Percentiles rank a stretch among this genome's conserved stretches.
These are phyloP conservation scores for Hoplodrina blanda DNA, from an alignment of 2,888 invertebrate genomes.

Conservation along the genomic window DNA sequence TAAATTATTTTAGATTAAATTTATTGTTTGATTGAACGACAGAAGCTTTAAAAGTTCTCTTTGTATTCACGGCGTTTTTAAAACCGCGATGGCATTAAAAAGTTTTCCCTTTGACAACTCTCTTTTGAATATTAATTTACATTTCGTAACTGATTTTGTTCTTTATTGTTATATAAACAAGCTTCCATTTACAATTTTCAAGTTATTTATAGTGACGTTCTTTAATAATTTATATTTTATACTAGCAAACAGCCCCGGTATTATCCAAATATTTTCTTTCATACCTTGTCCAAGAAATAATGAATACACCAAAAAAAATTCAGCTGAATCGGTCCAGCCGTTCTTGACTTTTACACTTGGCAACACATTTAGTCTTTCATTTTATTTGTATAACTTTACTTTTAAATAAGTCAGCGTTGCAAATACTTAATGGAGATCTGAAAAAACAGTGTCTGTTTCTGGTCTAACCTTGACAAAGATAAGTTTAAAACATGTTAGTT, in stretches of 20 bases:
- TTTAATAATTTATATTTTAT: no score
- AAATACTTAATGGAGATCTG: background rate
- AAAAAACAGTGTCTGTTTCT: background rate
- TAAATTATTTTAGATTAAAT: slow-evolving; percentile 46
- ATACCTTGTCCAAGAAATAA: no score
- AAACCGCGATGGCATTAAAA: slow-evolving; percentile 29
- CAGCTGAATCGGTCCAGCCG: no score
- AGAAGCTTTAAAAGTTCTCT: slow-evolving; percentile 38
- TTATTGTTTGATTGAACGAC: slow-evolving; percentile 46
- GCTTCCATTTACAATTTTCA: slow-evolving; percentile 43
- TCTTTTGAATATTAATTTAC: slow-evolving; percentile 30
- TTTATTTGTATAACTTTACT: no score
- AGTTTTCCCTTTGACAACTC: slow-evolving; percentile 48
- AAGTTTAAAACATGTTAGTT: no score
- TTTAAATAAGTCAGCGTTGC: background rate
- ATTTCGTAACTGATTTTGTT: slow-evolving; percentile 17
- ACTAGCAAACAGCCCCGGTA: no score
- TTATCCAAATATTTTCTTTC: no score
- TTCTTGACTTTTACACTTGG: no score
- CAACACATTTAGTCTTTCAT: no score
- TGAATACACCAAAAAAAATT: no score
- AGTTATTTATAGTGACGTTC: slow-evolving; percentile 21
- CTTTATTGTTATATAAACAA: slow-evolving; percentile 18
- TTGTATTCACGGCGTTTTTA: slow-evolving; percentile 34
- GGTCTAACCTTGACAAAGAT: no score